These are phyloP conservation scores for Caranx melampygus DNA, from an alignment of 2,113 vertebrate species.

Conservation along the genomic window DNA sequence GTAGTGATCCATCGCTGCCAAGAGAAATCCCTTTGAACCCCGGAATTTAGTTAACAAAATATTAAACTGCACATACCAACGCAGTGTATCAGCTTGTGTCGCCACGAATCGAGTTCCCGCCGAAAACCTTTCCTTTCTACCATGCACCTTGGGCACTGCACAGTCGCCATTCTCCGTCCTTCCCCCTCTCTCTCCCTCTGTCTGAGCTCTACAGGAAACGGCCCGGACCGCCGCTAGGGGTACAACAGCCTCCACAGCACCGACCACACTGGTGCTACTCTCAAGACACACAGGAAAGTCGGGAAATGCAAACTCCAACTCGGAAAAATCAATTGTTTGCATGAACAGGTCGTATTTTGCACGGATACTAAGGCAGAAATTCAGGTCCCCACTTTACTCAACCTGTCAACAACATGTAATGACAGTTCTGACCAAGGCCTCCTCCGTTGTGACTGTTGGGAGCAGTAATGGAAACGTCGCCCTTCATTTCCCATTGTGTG, in stretches of 20 bases:
- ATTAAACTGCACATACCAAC: constrained; percentile 85
- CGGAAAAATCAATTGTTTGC: too few relatives aligned
- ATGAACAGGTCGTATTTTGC: too few relatives aligned
- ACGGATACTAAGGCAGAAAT: too few relatives aligned
- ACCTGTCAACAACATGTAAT: too few relatives aligned
- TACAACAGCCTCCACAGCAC: background rate
- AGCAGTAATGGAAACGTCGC: too few relatives aligned
- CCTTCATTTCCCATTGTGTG: too few relatives aligned
- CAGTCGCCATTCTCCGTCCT: constrained; percentile 93
- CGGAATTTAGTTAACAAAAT: constrained; percentile 6
- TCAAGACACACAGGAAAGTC: too few relatives aligned
- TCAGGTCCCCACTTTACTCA: too few relatives aligned
- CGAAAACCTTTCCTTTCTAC: constrained; percentile 95
- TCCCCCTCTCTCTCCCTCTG: constrained; percentile 69
- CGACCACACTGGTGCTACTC: too few relatives aligned
- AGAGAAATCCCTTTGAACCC: background rate
- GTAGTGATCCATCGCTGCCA: constrained; percentile 18
- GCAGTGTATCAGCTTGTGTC: constrained; percentile 95
- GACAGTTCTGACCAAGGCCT: too few relatives aligned
- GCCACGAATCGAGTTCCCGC: constrained; percentile 98
- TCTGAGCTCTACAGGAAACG: constrained; percentile 73
- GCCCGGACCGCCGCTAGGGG: constrained; percentile 10
- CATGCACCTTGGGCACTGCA: constrained; percentile 95
- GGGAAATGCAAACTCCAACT: too few relatives aligned
- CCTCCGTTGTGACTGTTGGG: too few relatives aligned